Evolutionary conservation across 2,888 invertebrate genomes (phyloP).

Genomic region (Hydriomena furcata): DNA sequence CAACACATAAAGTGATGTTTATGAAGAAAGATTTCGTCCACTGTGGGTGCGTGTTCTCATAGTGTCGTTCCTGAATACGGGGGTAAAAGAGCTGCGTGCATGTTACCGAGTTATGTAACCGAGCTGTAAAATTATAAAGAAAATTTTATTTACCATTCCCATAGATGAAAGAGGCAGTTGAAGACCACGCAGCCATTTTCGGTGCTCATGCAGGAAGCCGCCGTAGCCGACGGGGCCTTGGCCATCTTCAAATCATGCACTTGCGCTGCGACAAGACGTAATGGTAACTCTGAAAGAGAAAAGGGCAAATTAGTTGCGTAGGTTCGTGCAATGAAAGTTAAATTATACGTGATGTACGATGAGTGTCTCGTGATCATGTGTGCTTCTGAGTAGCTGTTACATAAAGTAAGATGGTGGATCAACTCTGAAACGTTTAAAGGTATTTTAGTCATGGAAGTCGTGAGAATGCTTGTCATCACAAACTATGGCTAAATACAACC

Average conservation of each 20-base stretch:
- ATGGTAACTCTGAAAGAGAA: conserved; percentile 66
- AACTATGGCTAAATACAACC: too few relatives aligned
- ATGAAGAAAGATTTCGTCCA: too few relatives aligned
- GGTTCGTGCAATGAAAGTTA: conserved; percentile 60
- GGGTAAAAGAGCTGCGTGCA: too few relatives aligned
- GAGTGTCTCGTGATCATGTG: not conserved
- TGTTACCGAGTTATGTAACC: too few relatives aligned
- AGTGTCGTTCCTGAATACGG: too few relatives aligned
- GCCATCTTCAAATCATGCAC: conserved; percentile 60
- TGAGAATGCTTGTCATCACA: too few relatives aligned
- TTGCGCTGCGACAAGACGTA: conserved; percentile 44
- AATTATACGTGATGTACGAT: conserved; percentile 44
- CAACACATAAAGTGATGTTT: too few relatives aligned
- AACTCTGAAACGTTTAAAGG: not conserved
- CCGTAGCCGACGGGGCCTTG: conserved; percentile 61
- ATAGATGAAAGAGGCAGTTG: conserved; percentile 74
- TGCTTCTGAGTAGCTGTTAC: not conserved
- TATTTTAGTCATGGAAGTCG: not conserved
- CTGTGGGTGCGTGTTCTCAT: too few relatives aligned
- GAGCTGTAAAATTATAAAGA: too few relatives aligned
- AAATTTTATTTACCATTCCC: conserved; percentile 74
- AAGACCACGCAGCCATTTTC: conserved; percentile 79
- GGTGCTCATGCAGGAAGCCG: conserved; percentile 71
- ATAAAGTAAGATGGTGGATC: too few relatives aligned
- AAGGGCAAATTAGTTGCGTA: conserved; percentile 61